These are phyloP conservation scores for Penaeus indicus DNA, from an alignment of 1,140 invertebrate genomes.

Conservation along the genomic window DNA sequence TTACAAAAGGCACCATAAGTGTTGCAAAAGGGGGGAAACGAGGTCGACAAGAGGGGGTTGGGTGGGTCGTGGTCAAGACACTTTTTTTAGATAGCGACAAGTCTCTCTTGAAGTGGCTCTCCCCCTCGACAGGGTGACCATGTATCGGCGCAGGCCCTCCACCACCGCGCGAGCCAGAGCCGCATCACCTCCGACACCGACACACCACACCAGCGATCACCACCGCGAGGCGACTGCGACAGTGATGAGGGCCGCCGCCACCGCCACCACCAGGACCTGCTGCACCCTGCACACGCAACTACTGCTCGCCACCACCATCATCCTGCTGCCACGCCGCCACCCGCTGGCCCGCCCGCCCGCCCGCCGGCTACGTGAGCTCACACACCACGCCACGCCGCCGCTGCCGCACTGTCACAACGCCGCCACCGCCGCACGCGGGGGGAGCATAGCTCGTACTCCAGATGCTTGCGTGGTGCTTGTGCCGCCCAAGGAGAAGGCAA, in stretches of 20 bases:
- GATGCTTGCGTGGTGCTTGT: slow-evolving; percentile 3
- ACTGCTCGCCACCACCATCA: slow-evolving; percentile 50
- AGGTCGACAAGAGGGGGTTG: too few species aligned
- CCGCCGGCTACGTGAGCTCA: slow-evolving; percentile 32
- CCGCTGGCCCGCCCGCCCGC: slow-evolving; percentile 31
- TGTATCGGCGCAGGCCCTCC: slow-evolving; percentile 49
- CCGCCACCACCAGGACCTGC: slow-evolving; percentile 46
- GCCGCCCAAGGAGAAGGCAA: slow-evolving; percentile 35
- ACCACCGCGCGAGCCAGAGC: slow-evolving; percentile 50
- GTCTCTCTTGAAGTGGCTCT: slow-evolving; percentile 3
- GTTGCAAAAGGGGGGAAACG: slow-evolving; percentile 28
- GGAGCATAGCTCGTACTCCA: slow-evolving; percentile 7
- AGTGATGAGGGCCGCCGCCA: slow-evolving; percentile 55
- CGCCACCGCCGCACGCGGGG: slow-evolving; percentile 26
- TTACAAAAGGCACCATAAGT: slow-evolving; percentile 49
- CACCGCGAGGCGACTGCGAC: slow-evolving; percentile 61
- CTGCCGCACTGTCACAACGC: slow-evolving; percentile 19
- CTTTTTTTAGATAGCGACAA: slow-evolving; percentile 12
- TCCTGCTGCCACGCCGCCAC: slow-evolving; percentile 42
- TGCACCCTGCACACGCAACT: slow-evolving; percentile 61
- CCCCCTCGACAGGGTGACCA: slow-evolving; percentile 49
- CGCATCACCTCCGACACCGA: slow-evolving; percentile 52
- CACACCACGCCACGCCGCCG: slow-evolving; percentile 31
- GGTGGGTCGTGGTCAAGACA: too few species aligned
- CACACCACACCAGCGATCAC: slow-evolving; percentile 54